These are phyloP conservation scores for Drosophila antonietae DNA, from an alignment of 2,888 invertebrate genomes.

Conservation along the genomic window DNA sequence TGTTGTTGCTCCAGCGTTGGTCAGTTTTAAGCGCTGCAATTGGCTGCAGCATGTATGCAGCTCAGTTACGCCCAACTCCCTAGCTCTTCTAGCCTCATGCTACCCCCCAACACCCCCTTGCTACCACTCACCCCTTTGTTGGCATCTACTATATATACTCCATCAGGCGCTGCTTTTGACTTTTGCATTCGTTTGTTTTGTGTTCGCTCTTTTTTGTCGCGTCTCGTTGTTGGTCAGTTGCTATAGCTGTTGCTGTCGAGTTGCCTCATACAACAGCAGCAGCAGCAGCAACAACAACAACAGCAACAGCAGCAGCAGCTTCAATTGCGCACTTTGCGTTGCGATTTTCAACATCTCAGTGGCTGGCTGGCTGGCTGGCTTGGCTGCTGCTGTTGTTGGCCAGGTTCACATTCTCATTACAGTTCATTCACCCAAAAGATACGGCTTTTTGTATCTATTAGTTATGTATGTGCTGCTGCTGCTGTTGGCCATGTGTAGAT, in stretches of 20 bases:
- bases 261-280: constrained; percentile 28
- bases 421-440: constrained; percentile 81
- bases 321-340: constrained; percentile 78
- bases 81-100: not conserved
- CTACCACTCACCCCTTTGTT: not conserved
- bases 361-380: constrained; percentile 24
- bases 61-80: not conserved
- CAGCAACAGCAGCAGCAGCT: constrained; percentile 41
- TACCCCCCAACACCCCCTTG: not conserved
- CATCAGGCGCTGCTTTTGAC: constrained; percentile 35
- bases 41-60: constrained; percentile 5
- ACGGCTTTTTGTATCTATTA: constrained; percentile 80
- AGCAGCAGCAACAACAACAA: constrained; percentile 11
- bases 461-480: constrained; percentile 71
- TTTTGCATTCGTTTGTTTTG: constrained; percentile 62
- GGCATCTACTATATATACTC: not conserved
- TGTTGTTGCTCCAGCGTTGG: constrained; percentile 27
- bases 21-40: constrained; percentile 37
- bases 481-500: constrained; percentile 53
- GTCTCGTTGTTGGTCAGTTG: constrained; percentile 52
- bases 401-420: constrained; percentile 82
- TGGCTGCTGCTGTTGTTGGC: constrained; percentile 29
- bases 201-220: constrained; percentile 57
- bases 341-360: constrained; percentile 70
- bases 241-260: constrained; percentile 15